Conservation (phyloP, 2,113 vertebrate genomes). For the Eudyptes chrysolophus region DNA sequence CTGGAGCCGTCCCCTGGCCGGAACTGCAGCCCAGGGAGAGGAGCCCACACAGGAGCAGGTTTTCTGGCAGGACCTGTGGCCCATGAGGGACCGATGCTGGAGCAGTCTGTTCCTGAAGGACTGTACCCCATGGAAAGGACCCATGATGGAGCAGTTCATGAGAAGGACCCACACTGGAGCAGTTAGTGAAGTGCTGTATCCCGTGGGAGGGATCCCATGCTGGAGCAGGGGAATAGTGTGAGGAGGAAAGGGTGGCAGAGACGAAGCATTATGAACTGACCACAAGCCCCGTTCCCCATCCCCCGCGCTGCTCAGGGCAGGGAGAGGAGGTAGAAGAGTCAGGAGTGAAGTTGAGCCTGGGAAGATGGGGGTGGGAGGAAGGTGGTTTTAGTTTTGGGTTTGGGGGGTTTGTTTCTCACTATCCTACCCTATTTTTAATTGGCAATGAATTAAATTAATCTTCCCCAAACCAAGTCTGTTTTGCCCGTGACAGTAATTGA, state of each 20-base stretch:
- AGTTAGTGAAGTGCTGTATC: neutral
- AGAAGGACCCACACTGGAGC: neutral
- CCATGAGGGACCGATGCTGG: fast-evolving
- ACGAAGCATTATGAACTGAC: neutral
- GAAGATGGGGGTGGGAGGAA: neutral
- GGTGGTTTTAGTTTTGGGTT: neutral
- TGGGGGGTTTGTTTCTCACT: neutral
- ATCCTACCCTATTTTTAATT: neutral
- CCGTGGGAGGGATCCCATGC: neutral
- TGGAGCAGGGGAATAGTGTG: neutral
- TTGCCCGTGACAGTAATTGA: neutral
- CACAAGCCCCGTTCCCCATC: neutral
- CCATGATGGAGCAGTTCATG: neutral
- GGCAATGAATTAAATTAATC: neutral
- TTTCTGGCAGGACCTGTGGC: neutral
- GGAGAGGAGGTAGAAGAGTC: neutral
- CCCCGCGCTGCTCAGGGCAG: fast-evolving
- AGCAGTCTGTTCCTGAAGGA: neutral
- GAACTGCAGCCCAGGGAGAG: neutral
- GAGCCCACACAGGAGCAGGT: neutral
- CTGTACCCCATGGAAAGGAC: neutral
- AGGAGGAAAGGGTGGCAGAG: neutral
- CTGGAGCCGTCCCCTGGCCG: neutral
- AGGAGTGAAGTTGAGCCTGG: neutral
- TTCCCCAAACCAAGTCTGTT: neutral